Percentiles rank a stretch among this genome's conserved stretches.
Conservation (phyloP, 1,140 invertebrate species). For the Eumaeus atala region DNA sequence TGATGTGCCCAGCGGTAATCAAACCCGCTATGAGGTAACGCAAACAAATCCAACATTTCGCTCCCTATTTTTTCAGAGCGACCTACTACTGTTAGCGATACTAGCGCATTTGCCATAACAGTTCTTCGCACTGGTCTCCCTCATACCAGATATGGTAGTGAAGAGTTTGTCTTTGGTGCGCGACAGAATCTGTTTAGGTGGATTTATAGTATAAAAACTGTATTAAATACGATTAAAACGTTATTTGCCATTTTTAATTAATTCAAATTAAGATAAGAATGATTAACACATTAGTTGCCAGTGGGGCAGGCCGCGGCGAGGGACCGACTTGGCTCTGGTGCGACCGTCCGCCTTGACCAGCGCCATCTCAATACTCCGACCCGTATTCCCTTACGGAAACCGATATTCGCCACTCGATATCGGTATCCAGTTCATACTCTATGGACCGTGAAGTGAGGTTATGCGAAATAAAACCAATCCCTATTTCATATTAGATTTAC, state of each 20-base stretch:
- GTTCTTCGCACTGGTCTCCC: too few species aligned
- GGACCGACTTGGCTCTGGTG: conserved; percentile 36
- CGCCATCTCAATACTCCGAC: conserved; percentile 37
- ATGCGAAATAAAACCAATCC: conserved; percentile 27
- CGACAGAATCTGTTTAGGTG: too few species aligned
- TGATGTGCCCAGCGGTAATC: too few species aligned
- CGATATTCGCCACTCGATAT: conserved; percentile 55
- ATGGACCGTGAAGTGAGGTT: conserved; percentile 49
- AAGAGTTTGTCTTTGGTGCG: too few species aligned
- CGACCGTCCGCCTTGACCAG: conserved; percentile 37
- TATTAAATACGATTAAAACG: too few species aligned
- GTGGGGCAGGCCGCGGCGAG: conserved; percentile 58
- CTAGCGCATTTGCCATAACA: too few species aligned
- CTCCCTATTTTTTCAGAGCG: too few species aligned
- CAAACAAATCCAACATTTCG: too few species aligned
- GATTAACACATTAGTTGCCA: conserved; percentile 71
- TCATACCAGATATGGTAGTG: too few species aligned
- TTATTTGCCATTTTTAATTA: conserved; percentile 13
- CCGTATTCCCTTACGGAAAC: conserved; percentile 43
- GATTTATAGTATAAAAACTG: too few species aligned
- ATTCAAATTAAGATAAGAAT: conserved; percentile 39
- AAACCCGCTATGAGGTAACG: too few species aligned
- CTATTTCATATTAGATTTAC: conserved; percentile 9
- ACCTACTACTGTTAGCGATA: too few species aligned
- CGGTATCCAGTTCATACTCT: conserved; percentile 47